Base-by-base conservation (phyloP, 2,888 invertebrate species). In the Hedychridium roseum region DNA sequence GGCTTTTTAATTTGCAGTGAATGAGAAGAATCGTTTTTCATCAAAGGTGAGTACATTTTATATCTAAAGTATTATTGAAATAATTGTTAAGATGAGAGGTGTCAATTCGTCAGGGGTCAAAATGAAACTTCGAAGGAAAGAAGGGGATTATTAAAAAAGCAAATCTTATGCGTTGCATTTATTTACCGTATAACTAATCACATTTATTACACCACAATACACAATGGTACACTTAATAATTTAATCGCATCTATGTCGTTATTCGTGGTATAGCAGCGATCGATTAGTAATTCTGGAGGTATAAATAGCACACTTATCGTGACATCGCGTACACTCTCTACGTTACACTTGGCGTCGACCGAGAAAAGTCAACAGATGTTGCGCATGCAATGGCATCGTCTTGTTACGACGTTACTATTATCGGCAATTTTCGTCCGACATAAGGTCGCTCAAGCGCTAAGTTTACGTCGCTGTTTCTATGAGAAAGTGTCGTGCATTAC, bases 121-220 rank as follows among this genome's bases (percentile, higher is more conserved):
- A n/a, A n/a, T n/a, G n/a, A n/a, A n/a, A n/a, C n/a, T n/a, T n/a
- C n/a, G n/a, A n/a, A n/a, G n/a, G n/a, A n/a, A n/a, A n/a, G n/a
- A n/a, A n/a, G n/a, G n/a, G n/a, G n/a, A n/a, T n/a, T n/a, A n/a
- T n/a, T n/a, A n/a, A n/a, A n/a, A n/a, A n/a, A n/a, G n/a, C n/a
- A 45, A 31, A 64, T 57, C 46, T 54, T 60, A 63, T 48, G 60
- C 49, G 50, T 57, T 60, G 50, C 46, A 45, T 65, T 63, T 63
- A 60, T 65, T 60, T 60, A 39, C 60, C 63, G 36, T 65, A 63
- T 60, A 60, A 58, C 66, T 63, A 78, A 75, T 77, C 73, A 78
- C 77, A 76, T 78, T 78, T 76, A 78, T 76, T 77, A 78, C 76
- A 75, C 69, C 72, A 75, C 73, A 74, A 73, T 76, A 77, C 73